Evolutionary conservation across 2,113 vertebrate species (phyloP).

Genomic region (Varanus salvator): DNA sequence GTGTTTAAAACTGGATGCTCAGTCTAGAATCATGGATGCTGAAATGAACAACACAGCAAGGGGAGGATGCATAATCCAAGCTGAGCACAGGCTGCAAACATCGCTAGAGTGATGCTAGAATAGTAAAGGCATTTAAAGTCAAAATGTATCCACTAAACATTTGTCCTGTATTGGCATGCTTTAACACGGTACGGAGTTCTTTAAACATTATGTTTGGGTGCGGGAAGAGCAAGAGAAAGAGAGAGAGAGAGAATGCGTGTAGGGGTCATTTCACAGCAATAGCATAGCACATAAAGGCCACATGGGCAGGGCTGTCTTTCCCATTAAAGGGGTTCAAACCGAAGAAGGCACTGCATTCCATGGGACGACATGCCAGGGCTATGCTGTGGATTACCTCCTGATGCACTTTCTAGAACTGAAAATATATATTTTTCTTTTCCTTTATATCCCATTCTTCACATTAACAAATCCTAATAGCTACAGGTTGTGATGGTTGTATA

Average conservation of each 20-base stretch:
- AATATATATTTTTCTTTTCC: too few species aligned
- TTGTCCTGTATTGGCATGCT: background rate
- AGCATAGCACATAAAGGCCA: background rate
- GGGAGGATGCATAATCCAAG: background rate
- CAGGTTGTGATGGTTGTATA: too few species aligned
- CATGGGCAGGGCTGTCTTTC: background rate
- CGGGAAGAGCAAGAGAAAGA: background rate
- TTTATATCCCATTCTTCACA: too few species aligned
- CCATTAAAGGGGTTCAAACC: too few species aligned
- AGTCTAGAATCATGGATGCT: background rate
- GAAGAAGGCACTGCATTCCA: too few species aligned
- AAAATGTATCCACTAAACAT: background rate
- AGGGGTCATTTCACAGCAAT: background rate
- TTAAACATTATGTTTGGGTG: background rate
- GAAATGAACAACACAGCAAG: background rate
- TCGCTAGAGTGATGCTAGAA: background rate
- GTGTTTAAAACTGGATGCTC: constrained; percentile 11
- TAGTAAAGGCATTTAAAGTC: background rate
- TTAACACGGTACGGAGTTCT: background rate
- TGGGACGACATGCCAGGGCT: too few species aligned
- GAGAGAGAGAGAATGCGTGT: too few species aligned
- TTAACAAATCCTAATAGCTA: too few species aligned
- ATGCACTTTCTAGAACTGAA: too few species aligned
- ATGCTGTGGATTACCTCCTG: too few species aligned
- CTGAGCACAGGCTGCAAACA: background rate